These are phyloP conservation scores for Notamacropus eugenii DNA, from an alignment of 2,797 vertebrate genomes.

Conservation along the genomic window DNA sequence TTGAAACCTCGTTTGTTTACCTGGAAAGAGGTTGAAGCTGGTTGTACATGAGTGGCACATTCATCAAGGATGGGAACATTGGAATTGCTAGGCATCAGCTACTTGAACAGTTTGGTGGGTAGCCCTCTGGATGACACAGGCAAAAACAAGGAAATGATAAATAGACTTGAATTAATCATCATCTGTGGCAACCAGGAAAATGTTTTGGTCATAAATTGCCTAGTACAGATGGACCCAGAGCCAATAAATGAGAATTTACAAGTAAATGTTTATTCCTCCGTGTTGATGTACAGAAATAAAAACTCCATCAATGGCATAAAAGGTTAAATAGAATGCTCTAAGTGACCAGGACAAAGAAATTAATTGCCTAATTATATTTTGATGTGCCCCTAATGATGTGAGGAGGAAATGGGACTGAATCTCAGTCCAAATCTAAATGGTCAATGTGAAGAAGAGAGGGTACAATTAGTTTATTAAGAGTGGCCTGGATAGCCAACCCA, in stretches of 20 bases:
- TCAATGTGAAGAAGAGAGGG: background rate
- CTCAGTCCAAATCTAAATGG: background rate
- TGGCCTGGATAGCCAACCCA: background rate
- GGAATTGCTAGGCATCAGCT: background rate
- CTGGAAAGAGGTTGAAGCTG: constrained; percentile 9
- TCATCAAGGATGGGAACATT: background rate
- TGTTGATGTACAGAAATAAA: background rate
- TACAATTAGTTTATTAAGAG: background rate
- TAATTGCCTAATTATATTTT: background rate
- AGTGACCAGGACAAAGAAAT: constrained; percentile 33
- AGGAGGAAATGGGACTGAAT: background rate
- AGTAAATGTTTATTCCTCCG: background rate
- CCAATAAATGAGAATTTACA: constrained; percentile 12
- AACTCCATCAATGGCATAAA: background rate
- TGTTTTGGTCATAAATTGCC: background rate
- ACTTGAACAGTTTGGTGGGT: constrained; percentile 17
- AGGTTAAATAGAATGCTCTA: background rate
- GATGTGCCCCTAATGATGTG: constrained; percentile 4
- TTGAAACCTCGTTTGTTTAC: background rate
- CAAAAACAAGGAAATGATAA: constrained; percentile 14
- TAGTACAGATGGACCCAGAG: background rate
- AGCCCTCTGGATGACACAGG: background rate
- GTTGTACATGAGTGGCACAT: background rate
- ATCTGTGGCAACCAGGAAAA: background rate
- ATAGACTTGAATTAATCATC: background rate